Percentiles rank a stretch among this genome's conserved stretches.
Conservation (phyloP, 2,797 vertebrate genomes). For the Mycteria americana region DNA sequence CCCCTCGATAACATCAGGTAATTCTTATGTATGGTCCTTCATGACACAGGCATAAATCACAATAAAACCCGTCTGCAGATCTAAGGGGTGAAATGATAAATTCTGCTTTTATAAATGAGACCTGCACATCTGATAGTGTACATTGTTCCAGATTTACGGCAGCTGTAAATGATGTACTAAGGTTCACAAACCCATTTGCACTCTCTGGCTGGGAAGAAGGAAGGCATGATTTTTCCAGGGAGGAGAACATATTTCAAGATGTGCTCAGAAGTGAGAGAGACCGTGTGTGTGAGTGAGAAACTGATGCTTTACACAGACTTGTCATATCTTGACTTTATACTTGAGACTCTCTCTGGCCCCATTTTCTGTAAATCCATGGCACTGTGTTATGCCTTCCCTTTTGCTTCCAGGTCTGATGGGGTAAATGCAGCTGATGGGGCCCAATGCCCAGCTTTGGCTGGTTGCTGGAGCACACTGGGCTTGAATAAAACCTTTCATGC, state of each 20-base stretch:
- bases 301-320: not conserved
- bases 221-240: not conserved
- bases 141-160: slow-evolving; percentile 48
- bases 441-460: not conserved
- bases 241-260: not conserved
- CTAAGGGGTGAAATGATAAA: slow-evolving; percentile 61
- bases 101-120: slow-evolving; percentile 60
- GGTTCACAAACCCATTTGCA: slow-evolving; percentile 40
- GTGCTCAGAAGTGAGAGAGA: not conserved
- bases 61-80: slow-evolving; percentile 64
- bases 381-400: not conserved
- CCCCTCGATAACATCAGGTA: slow-evolving; percentile 60
- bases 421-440: not conserved
- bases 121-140: slow-evolving; percentile 39
- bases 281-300: not conserved
- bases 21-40: slow-evolving; percentile 60
- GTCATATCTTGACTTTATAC: not conserved
- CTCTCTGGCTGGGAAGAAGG: not conserved
- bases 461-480: not conserved
- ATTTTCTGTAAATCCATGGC: not conserved
- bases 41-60: slow-evolving; percentile 59
- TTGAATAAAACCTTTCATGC: not conserved
- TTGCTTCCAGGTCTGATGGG: not conserved
- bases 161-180: slow-evolving; percentile 43
- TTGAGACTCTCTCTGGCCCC: not conserved